A percentile compares a stretch with the other conserved stretches of the same genome.
These are phyloP conservation scores for Zophobas morio DNA, from an alignment of 1,140 invertebrate species.

Conservation along the genomic window DNA sequence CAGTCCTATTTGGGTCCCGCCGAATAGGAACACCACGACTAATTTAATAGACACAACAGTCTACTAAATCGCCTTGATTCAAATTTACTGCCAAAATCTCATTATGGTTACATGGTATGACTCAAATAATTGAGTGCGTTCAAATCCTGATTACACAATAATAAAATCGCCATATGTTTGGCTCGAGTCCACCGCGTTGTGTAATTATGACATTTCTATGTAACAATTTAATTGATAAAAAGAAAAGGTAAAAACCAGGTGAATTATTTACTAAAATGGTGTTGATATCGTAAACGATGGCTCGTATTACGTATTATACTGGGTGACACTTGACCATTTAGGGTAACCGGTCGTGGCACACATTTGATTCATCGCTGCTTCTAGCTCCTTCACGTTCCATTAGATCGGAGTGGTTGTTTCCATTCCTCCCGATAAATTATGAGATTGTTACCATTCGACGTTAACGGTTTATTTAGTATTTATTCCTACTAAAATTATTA, in stretches of 20 bases:
- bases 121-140: background rate
- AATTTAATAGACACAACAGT: background rate
- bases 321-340: conserved; percentile 52
- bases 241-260: conserved; percentile 33
- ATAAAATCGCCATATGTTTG: conserved; percentile 37
- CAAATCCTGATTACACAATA: conserved; percentile 14
- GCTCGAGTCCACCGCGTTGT: conserved; percentile 13
- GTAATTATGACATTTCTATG: conserved; percentile 47
- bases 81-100: conserved; percentile 12
- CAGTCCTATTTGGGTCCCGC: background rate
- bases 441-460: too few species aligned
- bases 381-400: background rate
- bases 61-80: conserved; percentile 4
- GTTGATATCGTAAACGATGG: conserved; percentile 44
- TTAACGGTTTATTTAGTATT: conserved; percentile 1
- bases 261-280: conserved; percentile 54
- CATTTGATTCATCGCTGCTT: conserved; percentile 52
- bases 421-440: too few species aligned
- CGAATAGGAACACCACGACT: background rate
- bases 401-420: background rate
- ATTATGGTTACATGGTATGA: conserved; percentile 2
- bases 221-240: conserved; percentile 49
- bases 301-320: conserved; percentile 35
- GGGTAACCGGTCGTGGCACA: conserved; percentile 54
- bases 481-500: conserved; percentile 14